A percentile compares a stretch with the other conserved stretches of the same genome.
Conservation (phyloP, 2,113 vertebrate species). For the Malaclemys terrapin region DNA sequence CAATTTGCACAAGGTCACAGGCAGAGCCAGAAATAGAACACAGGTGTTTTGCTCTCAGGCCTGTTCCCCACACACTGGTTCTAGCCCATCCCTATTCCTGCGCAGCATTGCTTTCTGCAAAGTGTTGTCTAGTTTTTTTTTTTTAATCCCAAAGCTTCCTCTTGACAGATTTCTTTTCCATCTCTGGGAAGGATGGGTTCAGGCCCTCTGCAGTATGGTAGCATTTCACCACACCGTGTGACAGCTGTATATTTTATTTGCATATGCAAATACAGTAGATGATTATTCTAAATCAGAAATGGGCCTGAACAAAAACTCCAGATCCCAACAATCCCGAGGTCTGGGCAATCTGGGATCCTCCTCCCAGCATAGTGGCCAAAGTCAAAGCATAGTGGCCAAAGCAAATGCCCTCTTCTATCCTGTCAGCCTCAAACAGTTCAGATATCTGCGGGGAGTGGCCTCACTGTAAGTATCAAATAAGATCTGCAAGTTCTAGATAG, state of each 20-base stretch:
- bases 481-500: not conserved
- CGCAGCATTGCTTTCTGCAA: not conserved
- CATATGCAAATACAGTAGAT: not conserved
- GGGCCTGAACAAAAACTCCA: not conserved
- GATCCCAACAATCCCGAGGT: rapidly evolving
- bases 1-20: not conserved
- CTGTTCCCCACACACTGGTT: not conserved
- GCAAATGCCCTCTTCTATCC: rapidly evolving
- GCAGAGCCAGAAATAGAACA: not conserved
- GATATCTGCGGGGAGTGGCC: not conserved
- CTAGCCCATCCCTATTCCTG: not conserved
- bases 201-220: not conserved
- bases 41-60: not conserved
- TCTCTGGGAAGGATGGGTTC: not conserved
- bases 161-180: not conserved
- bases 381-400: not conserved
- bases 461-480: not conserved
- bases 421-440: not conserved
- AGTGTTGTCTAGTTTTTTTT: no score
- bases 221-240: not conserved
- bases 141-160: not conserved
- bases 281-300: not conserved
- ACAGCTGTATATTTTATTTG: not conserved
- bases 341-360: not conserved
- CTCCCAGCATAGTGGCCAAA: not conserved